Evolutionary conservation across 2,797 vertebrate genomes (phyloP).

Genomic region (Halcyon smyrnensis): DNA sequence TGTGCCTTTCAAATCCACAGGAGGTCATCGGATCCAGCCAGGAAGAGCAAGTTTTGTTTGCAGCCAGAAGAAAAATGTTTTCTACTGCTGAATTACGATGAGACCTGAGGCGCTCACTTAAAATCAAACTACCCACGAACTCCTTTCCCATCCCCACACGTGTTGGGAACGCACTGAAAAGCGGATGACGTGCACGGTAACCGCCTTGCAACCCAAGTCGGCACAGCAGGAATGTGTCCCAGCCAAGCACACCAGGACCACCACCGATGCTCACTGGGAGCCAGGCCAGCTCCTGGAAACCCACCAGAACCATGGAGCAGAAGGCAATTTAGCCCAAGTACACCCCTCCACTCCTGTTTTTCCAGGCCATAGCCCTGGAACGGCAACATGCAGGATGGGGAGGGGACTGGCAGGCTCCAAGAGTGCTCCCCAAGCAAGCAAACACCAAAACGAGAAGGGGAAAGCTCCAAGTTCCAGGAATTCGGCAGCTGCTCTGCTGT

Average conservation of each 20-base stretch:
- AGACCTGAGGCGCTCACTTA: background rate
- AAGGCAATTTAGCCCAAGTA: background rate
- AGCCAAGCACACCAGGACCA: background rate
- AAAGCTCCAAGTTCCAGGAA: slow-evolving; percentile 40
- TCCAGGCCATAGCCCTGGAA: background rate
- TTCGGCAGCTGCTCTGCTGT: slow-evolving; percentile 56
- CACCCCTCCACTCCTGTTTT: rapidly evolving
- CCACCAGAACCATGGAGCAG: background rate
- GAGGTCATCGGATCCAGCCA: background rate
- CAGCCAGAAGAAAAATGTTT: slow-evolving; percentile 40
- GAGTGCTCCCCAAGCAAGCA: slow-evolving; percentile 41
- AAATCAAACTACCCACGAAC: background rate
- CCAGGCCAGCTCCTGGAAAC: background rate
- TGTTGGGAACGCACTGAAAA: background rate
- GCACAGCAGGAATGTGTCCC: background rate
- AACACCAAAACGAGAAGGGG: slow-evolving; percentile 17
- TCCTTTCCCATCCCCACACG: background rate
- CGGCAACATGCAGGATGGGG: background rate
- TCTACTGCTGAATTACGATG: background rate
- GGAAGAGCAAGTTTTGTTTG: slow-evolving; percentile 47
- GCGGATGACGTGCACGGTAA: rapidly evolving
- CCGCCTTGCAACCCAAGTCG: background rate
- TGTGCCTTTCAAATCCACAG: slow-evolving; percentile 45
- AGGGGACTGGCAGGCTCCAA: background rate
- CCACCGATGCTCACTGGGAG: background rate